Percentiles rank a stretch among this genome's conserved stretches.
Conservation (phyloP, 2,797 vertebrate species). For the Carduelis carduelis region DNA sequence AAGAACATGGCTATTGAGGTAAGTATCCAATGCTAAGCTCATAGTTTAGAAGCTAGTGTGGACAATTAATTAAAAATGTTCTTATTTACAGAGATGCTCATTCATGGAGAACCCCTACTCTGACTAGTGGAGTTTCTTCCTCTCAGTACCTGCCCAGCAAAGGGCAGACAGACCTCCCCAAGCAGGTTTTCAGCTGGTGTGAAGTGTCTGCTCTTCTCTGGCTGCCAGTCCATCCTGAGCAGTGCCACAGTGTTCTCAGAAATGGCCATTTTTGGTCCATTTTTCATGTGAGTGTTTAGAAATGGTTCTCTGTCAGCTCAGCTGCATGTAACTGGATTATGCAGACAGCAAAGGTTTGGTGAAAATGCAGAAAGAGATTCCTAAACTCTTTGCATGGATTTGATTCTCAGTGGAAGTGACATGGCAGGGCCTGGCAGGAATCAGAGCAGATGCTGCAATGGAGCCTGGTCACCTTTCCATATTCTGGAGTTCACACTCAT, state of each 20-base stretch:
- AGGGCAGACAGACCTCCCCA: neutral
- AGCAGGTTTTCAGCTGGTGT: neutral
- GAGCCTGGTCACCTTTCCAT: neutral
- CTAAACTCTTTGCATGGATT: neutral
- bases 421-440: neutral
- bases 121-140: neutral
- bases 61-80: neutral
- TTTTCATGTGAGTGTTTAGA: neutral
- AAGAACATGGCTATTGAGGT: neutral
- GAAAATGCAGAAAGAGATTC: neutral
- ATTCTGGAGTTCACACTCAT: neutral
- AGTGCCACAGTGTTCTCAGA: neutral
- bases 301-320: neutral
- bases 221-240: neutral
- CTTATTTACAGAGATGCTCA: neutral
- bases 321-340: neutral
- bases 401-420: neutral
- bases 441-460: neutral
- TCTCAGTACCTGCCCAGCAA: neutral
- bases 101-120: neutral
- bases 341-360: neutral
- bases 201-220: neutral
- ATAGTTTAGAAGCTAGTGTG: neutral
- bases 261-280: accelerated
- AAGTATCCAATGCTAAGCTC: neutral